Base-by-base conservation (phyloP, 1,140 invertebrate genomes). In the Forficula auricularia region DNA sequence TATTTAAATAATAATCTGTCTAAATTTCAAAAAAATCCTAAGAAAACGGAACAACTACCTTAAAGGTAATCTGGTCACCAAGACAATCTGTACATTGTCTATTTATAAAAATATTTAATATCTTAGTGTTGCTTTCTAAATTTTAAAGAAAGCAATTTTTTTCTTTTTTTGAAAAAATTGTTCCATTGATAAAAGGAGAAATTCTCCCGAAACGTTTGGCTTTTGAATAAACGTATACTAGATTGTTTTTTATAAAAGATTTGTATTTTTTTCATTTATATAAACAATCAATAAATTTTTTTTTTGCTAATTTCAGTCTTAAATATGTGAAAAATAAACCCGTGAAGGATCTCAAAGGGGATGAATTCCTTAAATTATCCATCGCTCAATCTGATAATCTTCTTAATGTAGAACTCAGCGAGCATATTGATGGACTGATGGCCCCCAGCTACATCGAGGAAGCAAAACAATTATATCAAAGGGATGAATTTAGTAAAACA, bases 321-420 rank as follows among this genome's bases (percentile, higher is more conserved):
- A 98, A 97, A 54, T 99, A 96, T 59, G 53, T 98, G 6, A 87
- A 85, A 54, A 82, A 89, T 54, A 99, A 98, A 59, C 92, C 92
- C 0, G 85, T 98, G 0, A 68, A 77, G 8, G 86, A 95, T 58
- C 64, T 99, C 7, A 72, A 75, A 3, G 80, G 79, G 1, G 94
- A 98, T 51, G 84, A 95, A 56, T 98, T 82, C 61, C 64, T 98
- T 2, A 81, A 85, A 54, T 57, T 94, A 15, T 54, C 66, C 0
- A 78, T 87, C 51, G 89, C 86, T 1, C 82, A 88, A 50, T 79
- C 90, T 46, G 89, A 95, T 57, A 83, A 86, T 46, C 59, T 94
- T 14, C 54, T 97, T 9, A 77, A 65, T 36, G 68, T 86, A 10
- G 70, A 60, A 2, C 69, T 90, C 13, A 76, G 77, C 45, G 78